Base-by-base conservation (phyloP, 2,888 invertebrate genomes). In the Pandemis cinnamomeana region DNA sequence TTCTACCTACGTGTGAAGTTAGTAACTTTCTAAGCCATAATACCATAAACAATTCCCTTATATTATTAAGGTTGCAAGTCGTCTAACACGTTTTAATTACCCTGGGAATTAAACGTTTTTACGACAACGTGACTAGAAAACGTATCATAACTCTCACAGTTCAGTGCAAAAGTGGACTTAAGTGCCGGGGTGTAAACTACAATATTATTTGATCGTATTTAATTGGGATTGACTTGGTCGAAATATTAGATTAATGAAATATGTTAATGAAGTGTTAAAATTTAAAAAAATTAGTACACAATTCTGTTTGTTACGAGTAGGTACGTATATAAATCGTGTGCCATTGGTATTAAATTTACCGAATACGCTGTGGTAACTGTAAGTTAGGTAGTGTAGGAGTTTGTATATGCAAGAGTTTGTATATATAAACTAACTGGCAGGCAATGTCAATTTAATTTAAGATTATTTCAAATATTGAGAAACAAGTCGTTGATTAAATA, bases 81-180 rank as follows among this genome's bases (percentile, higher is more conserved):
- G 27, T 60, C n/a, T 44, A 51, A 42, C 61, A 71, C 41, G 61
- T 44, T 36, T 68, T 80, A 80, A 80, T 80, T 79, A 75, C 76
- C 75, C 76, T 77, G 78, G 72, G 75, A 77, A 78, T 78, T 75
- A 78, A 73, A 77, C 67, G 76, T 78, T 80, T 79, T 78, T 78
- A 78, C 75, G 76, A 76, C 77, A 71, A 76, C 76, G 73, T 77
- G 75, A 67, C 75, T 75, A 75, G 80, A 78, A 79, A 78, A 64
- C 73, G 66, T 78, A 77, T 70, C 76, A 71, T 76, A 72, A 58
- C 13, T 41, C 15, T 27, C 13, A 41, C 27, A 20, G 55, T 42
- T 48, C 36, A 13, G 36, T 53, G 53, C 67, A 6, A 41, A 48
- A 41, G 7, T 55, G 42, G 13, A 48, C 46, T 60, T 71, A 48